Base-by-base conservation (phyloP, 2,113 vertebrate species). In the Nothocercus julius region DNA sequence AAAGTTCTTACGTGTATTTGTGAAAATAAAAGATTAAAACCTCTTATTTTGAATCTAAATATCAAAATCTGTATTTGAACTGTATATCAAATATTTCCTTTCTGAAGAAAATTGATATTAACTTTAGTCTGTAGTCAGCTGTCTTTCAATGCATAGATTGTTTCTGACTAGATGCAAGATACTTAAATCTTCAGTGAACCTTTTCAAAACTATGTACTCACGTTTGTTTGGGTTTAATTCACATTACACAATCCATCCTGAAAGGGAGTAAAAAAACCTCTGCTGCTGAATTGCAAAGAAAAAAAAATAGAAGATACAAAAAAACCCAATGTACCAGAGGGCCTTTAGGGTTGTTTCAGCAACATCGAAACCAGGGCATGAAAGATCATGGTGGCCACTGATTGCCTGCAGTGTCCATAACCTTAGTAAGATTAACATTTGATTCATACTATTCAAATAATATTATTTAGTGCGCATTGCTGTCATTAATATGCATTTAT, bases 61-160 rank as follows among this genome's bases (percentile, higher is more conserved):
- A 49, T 49, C 47, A 49, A 47, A 49, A 49, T 49, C 21, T 49
- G 49, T 24, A 10, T 74, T 91, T 89, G 59, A 64, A 62, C 44
- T 79, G 27, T 79, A n/a, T 59, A 77, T 16, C 18, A 93, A 82
- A 15, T 76, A 64, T 36, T 82, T 90, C 13, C 4, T 82, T 88
- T 72, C 56, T 0, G 0, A 49, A 49, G 21, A 49, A 49, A 49
- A 68, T 0, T 79, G 32, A 56, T 13, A 30, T 53, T 61, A 61
- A 3, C 85, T 85, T 69, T 76, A 76, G 13, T 13, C 2, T 70
- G 3, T 63, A 42, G 49, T 75, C 61, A 86, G 76, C 56, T 36
- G 18, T 78, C 63, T 62, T 83, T 95, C 32, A 85, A 83, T 68
- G 72, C 87, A 93, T 27, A 77, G 36, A 73, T 61, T 90, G 44